Conservation (phyloP, 2,888 invertebrate genomes). For the Sericinus montela region DNA sequence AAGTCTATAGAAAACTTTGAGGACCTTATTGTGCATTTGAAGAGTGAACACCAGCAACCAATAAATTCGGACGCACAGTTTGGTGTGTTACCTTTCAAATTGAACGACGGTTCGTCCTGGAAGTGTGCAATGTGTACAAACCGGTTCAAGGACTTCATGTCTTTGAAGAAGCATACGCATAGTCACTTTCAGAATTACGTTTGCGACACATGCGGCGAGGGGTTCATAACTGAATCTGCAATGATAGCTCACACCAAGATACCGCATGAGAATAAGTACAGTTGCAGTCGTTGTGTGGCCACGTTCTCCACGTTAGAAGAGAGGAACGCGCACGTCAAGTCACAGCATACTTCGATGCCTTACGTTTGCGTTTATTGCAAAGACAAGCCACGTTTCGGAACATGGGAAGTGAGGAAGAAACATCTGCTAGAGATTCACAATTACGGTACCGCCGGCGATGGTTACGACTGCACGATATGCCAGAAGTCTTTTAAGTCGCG, state of each 20-base stretch:
- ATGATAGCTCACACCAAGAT: conserved; percentile 68
- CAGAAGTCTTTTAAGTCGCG: conserved; percentile 67
- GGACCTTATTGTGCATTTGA: conserved; percentile 54
- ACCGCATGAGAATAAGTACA: conserved; percentile 69
- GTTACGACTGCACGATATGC: conserved; percentile 63
- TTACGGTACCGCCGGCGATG: conserved; percentile 61
- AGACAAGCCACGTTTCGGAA: conserved; percentile 66
- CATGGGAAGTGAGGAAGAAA: conserved; percentile 65
- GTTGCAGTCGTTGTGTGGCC: conserved; percentile 63
- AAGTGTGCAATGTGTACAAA: conserved; percentile 67
- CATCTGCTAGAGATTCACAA: conserved; percentile 68
- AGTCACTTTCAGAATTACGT: conserved; percentile 71
- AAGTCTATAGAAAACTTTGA: conserved; percentile 56
- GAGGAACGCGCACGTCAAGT: conserved; percentile 62
- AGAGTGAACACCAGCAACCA: conserved; percentile 61
- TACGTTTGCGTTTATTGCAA: conserved; percentile 68
- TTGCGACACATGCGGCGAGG: conserved; percentile 70
- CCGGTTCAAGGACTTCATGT: conserved; percentile 64
- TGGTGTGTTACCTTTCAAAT: conserved; percentile 60
- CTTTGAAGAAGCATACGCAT: conserved; percentile 63
- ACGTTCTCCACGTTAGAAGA: conserved; percentile 63
- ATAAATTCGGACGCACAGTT: conserved; percentile 58
- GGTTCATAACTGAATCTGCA: conserved; percentile 67
- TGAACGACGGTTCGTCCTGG: conserved; percentile 64
- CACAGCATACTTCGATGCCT: conserved; percentile 62